phyloP scores from a whole-genome alignment of 2,797 vertebrate species.

The Amblyraja radiata region DNA sequence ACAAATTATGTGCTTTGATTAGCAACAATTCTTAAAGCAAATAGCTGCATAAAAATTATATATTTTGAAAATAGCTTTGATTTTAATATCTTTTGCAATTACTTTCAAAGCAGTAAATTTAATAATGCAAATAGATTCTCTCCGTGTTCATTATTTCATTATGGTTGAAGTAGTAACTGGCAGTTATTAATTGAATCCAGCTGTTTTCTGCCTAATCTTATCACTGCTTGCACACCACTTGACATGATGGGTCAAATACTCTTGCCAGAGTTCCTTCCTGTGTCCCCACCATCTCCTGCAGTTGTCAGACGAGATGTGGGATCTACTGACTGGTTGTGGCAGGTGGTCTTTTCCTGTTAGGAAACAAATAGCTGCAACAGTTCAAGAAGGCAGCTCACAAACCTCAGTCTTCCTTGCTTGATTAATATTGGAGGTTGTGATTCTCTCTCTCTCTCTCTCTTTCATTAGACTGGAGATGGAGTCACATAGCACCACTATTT shows the following conservation, averaged over 20 bases:
- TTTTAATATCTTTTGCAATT: too few relatives aligned
- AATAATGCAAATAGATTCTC: background rate
- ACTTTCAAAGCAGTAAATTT: background rate
- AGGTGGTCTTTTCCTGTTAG: background rate
- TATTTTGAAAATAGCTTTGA: too few relatives aligned
- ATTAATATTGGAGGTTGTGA: background rate
- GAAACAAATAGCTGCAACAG: background rate
- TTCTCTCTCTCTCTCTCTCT: background rate
- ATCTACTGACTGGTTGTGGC: background rate
- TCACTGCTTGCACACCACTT: conserved; percentile 13
- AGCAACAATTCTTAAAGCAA: background rate
- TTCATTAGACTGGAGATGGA: background rate
- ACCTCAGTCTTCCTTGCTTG: background rate
- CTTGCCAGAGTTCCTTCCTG: background rate
- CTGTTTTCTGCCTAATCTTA: conserved; percentile 30
- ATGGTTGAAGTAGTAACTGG: conserved; percentile 21
- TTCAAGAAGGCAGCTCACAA: too few relatives aligned
- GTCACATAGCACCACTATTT: too few relatives aligned
- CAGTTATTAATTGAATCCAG: conserved; percentile 29
- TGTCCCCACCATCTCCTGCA: conserved; percentile 2
- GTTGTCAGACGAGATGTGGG: background rate
- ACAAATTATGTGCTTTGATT: background rate
- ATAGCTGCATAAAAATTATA: background rate
- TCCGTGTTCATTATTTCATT: conserved; percentile 10
- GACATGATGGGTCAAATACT: conserved; percentile 23